These are phyloP conservation scores for Paramormyrops kingsleyae DNA, from an alignment of 2,113 vertebrate species.

Conservation along the genomic window DNA sequence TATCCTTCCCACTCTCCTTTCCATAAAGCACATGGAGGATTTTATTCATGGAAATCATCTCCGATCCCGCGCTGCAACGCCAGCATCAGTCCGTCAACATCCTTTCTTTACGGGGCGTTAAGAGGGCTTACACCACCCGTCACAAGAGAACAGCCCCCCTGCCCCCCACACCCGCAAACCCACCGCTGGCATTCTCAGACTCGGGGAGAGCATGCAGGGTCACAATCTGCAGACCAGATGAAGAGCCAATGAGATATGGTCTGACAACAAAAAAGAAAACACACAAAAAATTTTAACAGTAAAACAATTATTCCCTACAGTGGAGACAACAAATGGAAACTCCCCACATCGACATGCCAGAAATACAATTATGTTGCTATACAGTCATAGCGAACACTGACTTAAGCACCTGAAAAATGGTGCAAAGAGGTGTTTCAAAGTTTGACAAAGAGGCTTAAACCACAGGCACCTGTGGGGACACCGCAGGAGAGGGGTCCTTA, in stretches of 20 bases:
- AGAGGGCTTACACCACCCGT: not conserved
- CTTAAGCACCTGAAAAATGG: conserved; percentile 38
- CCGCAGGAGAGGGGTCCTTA: not conserved
- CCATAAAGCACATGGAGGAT: not conserved
- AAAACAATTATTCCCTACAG: conserved; percentile 38
- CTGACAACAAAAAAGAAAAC: conserved; percentile 39
- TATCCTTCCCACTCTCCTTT: not conserved
- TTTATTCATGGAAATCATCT: not conserved
- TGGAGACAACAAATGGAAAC: conserved; percentile 26
- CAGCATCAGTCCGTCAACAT: not conserved
- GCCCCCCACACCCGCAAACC: not conserved
- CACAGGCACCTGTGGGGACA: not conserved
- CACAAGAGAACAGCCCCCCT: not conserved
- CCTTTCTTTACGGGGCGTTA: not conserved
- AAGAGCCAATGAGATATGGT: conserved; percentile 35
- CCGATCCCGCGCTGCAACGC: not conserved
- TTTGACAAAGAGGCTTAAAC: not conserved
- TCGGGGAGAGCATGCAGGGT: not conserved
- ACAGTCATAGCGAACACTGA: conserved; percentile 19
- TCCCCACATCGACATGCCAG: not conserved
- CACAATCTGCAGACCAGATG: conserved; percentile 51
- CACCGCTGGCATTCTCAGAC: not conserved
- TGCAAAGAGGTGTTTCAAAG: not conserved
- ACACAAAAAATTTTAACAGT: conserved; percentile 46
- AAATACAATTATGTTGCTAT: conserved; percentile 32